phyloP scores from a whole-genome alignment of 2,888 invertebrate genomes.

The Cephalotes varians region DNA sequence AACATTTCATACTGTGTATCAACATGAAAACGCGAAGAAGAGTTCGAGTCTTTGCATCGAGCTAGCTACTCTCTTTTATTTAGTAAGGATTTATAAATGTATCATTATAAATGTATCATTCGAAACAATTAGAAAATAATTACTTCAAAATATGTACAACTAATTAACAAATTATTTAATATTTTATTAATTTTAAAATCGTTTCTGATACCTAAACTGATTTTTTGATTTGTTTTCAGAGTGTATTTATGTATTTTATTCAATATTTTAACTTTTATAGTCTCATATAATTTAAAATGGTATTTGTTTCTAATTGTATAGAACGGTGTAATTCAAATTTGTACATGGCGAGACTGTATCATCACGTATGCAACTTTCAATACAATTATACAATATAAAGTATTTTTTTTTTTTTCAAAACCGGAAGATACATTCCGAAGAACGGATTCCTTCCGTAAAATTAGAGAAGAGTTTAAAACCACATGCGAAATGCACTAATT shows the following conservation, averaged over 20 bases:
- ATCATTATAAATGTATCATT: neutral
- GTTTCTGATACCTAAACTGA: neutral
- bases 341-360: slow-evolving; percentile 2
- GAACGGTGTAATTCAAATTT: neutral
- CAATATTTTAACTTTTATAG: neutral
- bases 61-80: neutral
- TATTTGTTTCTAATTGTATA: slow-evolving; percentile 11
- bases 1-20: neutral
- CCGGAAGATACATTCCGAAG: neutral
- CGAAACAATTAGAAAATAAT: slow-evolving; percentile 22
- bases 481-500: neutral
- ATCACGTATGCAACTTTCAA: neutral
- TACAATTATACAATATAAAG: neutral
- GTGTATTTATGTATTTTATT: slow-evolving; percentile 7
- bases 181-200: slow-evolving; percentile 12
- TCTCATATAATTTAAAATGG: neutral
- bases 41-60: neutral
- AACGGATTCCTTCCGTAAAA: slow-evolving; percentile 10
- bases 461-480: slow-evolving; percentile 6
- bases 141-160: slow-evolving; percentile 5
- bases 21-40: neutral
- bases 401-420: neutral
- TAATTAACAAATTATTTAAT: slow-evolving; percentile 12
- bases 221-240: neutral
- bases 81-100: neutral